Conservation (phyloP, 2,888 invertebrate genomes). For the Calameuta filiformis region DNA sequence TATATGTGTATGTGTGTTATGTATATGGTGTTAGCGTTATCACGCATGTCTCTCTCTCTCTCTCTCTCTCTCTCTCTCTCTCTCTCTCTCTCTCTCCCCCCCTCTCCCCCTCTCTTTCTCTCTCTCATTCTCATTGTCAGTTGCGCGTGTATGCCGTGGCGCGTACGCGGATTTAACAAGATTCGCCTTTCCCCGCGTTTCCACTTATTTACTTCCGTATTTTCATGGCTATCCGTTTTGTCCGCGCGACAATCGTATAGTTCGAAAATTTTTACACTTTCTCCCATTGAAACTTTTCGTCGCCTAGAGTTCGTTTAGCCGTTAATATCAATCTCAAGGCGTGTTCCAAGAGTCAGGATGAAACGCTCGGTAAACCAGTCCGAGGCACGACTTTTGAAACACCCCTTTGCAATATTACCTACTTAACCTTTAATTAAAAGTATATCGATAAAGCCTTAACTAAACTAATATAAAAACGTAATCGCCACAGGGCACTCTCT, state of each 20-base stretch:
- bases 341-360: not conserved
- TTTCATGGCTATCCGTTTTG: not conserved
- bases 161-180: no score
- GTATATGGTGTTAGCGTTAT: not conserved
- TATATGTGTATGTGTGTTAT: not conserved
- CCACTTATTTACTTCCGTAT: not conserved
- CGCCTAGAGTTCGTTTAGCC: not conserved
- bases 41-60: no score
- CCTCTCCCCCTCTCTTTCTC: no score
- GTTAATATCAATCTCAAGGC: constrained; percentile 2
- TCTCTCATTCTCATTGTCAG: not conserved
- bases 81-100: no score
- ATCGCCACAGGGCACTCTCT: not conserved
- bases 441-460: constrained; percentile 3
- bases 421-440: constrained; percentile 5
- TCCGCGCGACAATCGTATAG: not conserved
- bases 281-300: not conserved
- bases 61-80: no score
- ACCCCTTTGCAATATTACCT: constrained; percentile 15
- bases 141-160: not conserved
- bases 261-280: not conserved
- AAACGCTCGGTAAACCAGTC: constrained; percentile 6
- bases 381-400: constrained; percentile 10
- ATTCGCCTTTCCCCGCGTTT: not conserved
- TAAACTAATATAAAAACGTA: not conserved